These are phyloP conservation scores for Peromyscus maniculatus DNA, from an alignment of 2,113 vertebrate species.

Conservation along the genomic window DNA sequence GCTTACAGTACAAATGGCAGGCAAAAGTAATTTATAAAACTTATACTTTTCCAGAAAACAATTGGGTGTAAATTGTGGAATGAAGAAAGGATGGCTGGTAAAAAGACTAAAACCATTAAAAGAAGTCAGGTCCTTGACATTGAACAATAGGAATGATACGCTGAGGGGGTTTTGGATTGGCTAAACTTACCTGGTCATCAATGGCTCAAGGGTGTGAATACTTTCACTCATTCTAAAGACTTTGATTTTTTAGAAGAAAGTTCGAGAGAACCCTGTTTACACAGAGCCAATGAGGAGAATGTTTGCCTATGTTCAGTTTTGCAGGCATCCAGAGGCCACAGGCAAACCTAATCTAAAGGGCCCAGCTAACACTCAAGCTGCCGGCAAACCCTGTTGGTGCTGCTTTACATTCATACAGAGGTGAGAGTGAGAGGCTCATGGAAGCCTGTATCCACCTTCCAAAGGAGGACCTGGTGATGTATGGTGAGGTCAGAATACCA, in stretches of 20 bases:
- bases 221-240: background rate
- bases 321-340: background rate
- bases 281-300: background rate
- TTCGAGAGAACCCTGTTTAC: background rate
- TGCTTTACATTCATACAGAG: background rate
- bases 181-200: background rate
- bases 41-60: no score
- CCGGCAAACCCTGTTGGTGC: no score
- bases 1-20: background rate
- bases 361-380: no score
- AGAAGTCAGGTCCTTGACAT: background rate
- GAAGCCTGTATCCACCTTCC: background rate
- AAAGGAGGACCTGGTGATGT: background rate
- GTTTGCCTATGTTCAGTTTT: background rate
- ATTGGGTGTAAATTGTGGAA: background rate
- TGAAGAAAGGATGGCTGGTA: background rate
- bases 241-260: background rate
- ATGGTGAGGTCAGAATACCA: background rate
- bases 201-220: background rate
- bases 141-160: background rate
- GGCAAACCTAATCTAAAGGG: background rate
- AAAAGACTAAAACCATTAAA: background rate
- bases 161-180: no score
- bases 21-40: background rate
- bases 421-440: background rate